A percentile compares a stretch with the other conserved stretches of the same genome.
Evolutionary conservation across 2,888 invertebrate species (phyloP).

Genomic region (Lapara coniferarum): DNA sequence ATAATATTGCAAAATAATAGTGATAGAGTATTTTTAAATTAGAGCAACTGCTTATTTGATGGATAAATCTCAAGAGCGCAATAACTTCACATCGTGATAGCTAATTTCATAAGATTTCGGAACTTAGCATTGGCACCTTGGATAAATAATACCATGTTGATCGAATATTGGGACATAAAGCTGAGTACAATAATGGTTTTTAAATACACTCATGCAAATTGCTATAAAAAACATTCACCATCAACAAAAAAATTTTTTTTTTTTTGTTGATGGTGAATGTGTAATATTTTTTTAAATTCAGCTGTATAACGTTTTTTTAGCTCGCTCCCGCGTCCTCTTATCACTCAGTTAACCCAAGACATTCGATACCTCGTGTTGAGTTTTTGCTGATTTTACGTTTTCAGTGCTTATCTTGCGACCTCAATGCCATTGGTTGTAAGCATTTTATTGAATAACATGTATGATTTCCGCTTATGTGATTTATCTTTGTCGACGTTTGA

Average conservation of each 20-base stretch:
- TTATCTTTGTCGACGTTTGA: background rate
- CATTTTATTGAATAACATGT: constrained; percentile 24
- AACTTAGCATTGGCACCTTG: background rate
- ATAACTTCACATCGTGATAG: background rate
- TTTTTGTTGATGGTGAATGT: too few relatives aligned
- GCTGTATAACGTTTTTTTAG: background rate
- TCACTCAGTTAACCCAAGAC: background rate
- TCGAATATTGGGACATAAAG: too few relatives aligned
- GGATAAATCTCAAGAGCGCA: background rate
- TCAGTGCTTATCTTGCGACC: constrained; percentile 20
- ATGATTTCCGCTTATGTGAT: constrained; percentile 16
- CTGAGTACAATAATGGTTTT: too few relatives aligned
- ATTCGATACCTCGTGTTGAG: constrained; percentile 21
- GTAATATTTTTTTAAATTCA: too few relatives aligned
- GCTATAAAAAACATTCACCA: too few relatives aligned
- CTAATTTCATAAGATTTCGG: background rate
- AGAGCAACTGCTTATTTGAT: background rate
- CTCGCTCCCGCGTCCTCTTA: background rate
- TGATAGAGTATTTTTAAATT: background rate
- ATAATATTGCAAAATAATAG: background rate
- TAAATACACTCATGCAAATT: too few relatives aligned
- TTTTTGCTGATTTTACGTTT: constrained; percentile 33
- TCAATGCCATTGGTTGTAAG: constrained; percentile 10
- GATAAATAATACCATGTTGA: too few relatives aligned
- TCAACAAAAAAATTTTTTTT: too few relatives aligned